Conservation (phyloP, 2,113 vertebrate species). For the Phrynocephalus versicolor region DNA sequence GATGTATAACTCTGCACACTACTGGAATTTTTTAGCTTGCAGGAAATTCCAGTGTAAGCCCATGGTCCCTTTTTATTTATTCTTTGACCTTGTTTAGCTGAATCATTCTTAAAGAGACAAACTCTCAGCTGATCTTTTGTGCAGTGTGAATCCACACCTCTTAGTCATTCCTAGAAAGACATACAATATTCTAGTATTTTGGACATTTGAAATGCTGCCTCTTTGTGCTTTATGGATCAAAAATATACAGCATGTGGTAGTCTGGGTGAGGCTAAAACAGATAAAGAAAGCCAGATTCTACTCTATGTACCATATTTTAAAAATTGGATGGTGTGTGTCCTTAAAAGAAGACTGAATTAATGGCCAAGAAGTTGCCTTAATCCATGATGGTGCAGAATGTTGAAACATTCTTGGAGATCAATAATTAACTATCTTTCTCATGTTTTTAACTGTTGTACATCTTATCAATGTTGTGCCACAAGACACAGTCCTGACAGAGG, state of each 20-base stretch:
- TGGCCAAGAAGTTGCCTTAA: not conserved
- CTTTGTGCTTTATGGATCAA: too few species aligned
- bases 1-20: not conserved
- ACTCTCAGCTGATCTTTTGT: not conserved
- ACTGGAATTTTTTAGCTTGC: constrained; percentile 27
- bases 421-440: not conserved
- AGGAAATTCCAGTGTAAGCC: not conserved
- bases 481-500: not conserved
- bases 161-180: too few species aligned
- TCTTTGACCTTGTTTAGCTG: not conserved
- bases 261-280: not conserved
- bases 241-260: not conserved
- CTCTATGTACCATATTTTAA: accelerated
- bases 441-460: not conserved
- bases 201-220: accelerated
- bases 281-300: not conserved
- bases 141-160: not conserved
- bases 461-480: not conserved
- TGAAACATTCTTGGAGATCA: too few species aligned
- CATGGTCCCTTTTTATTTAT: constrained; percentile 5
- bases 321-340: not conserved
- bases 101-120: constrained; percentile 15
- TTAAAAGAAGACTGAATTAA: not conserved
- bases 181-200: not conserved
- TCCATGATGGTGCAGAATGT: not conserved